These are phyloP conservation scores for Thermophis baileyi DNA, from an alignment of 2,113 vertebrate species.

Conservation along the genomic window DNA sequence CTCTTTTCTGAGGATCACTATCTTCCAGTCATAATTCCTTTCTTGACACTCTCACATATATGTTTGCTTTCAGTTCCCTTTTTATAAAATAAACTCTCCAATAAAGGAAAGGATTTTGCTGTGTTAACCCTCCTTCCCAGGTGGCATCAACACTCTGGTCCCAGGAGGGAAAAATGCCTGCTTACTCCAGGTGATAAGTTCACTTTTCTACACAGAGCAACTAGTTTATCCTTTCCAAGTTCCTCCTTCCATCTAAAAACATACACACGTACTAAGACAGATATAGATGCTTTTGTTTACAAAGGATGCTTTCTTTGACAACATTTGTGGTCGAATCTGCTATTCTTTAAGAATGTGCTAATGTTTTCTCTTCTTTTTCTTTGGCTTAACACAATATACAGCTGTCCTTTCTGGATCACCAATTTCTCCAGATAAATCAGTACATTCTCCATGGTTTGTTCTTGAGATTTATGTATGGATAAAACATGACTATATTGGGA, in stretches of 20 bases:
- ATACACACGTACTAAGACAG: neutral
- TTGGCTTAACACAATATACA: too few relatives aligned
- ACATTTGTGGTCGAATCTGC: neutral
- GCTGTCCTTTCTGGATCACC: too few relatives aligned
- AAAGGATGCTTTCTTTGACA: neutral
- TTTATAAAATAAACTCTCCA: neutral
- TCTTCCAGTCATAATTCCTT: neutral
- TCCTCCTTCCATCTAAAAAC: neutral
- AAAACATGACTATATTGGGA: too few relatives aligned
- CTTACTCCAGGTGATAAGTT: neutral
- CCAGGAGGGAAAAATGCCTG: neutral
- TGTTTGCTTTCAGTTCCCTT: neutral
- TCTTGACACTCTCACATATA: neutral
- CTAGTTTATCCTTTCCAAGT: neutral
- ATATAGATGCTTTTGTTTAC: neutral
- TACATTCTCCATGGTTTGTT: too few relatives aligned
- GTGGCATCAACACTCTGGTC: neutral
- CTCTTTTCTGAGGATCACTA: neutral
- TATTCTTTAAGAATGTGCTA: too few relatives aligned
- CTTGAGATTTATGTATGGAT: too few relatives aligned
- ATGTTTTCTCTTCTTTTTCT: too few relatives aligned
- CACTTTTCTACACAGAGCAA: neutral
- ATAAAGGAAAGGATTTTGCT: neutral
- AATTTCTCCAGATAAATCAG: too few relatives aligned
- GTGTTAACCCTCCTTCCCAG: neutral